Conservation (phyloP, 2,888 invertebrate genomes). For the Acleris sparsana region DNA sequence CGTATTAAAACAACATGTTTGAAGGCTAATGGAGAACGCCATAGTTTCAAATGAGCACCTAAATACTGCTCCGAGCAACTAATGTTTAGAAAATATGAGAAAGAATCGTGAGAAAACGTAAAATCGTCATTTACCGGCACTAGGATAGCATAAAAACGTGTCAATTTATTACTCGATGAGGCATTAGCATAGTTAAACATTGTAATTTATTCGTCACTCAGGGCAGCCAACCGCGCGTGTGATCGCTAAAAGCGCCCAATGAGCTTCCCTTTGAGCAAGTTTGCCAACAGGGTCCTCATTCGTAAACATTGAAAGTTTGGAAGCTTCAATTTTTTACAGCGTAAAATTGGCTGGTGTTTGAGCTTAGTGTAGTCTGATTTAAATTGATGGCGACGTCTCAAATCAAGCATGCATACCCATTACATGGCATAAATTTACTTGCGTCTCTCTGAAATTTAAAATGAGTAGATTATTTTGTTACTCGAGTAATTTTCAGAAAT, state of each 20-base stretch:
- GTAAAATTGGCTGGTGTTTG: too few relatives aligned
- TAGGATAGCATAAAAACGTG: slow-evolving; percentile 30
- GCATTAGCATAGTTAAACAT: slow-evolving; percentile 28
- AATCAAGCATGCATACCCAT: too few relatives aligned
- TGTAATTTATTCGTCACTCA: slow-evolving; percentile 33
- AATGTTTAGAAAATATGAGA: background rate
- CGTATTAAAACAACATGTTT: too few relatives aligned
- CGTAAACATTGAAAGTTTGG: background rate
- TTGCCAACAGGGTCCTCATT: slow-evolving; percentile 12
- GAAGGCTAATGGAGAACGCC: too few relatives aligned
- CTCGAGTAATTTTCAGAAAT: too few relatives aligned
- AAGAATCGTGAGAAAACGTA: background rate
- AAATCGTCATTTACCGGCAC: slow-evolving; percentile 7
- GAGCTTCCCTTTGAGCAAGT: slow-evolving; percentile 32
- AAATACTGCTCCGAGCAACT: background rate
- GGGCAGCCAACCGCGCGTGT: slow-evolving; percentile 32
- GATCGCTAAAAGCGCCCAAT: slow-evolving; percentile 27
- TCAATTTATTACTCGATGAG: slow-evolving; percentile 23
- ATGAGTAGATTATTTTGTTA: too few relatives aligned
- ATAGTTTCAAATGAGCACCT: background rate
- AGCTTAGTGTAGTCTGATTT: too few relatives aligned
- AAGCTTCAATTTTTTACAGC: background rate
- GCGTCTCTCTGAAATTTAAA: too few relatives aligned
- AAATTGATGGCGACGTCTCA: too few relatives aligned
- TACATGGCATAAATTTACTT: too few relatives aligned